Percentiles rank a stretch among this genome's conserved stretches.
Evolutionary conservation across 2,113 vertebrate genomes (phyloP).

Genomic region (Camelus dromedarius): DNA sequence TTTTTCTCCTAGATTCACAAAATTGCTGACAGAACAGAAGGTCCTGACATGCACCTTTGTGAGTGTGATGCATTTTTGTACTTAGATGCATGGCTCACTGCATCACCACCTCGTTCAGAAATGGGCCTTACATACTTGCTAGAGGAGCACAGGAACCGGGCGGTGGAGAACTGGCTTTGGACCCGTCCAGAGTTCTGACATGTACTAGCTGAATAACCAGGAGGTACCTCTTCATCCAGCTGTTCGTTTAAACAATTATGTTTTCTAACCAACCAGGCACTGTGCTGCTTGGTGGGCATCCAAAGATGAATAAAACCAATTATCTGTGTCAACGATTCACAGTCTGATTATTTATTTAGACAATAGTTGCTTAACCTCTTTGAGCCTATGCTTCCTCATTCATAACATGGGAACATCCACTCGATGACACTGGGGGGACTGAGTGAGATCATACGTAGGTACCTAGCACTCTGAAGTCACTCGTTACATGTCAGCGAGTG

Average conservation of each 20-base stretch:
- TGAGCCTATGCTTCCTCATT: neutral
- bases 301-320: constrained; percentile 33
- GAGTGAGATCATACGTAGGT: neutral
- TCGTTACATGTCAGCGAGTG: neutral
- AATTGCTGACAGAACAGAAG: neutral
- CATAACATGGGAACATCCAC: neutral
- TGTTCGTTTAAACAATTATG: constrained; percentile 41
- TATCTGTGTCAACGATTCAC: neutral
- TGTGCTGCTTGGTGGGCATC: neutral
- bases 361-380: neutral
- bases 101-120: neutral
- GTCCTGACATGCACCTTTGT: neutral
- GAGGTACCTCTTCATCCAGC: neutral
- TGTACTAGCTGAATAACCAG: neutral
- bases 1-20: neutral
- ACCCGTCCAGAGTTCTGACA: neutral
- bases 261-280: neutral
- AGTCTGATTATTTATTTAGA: constrained; percentile 5
- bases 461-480: neutral
- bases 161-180: neutral
- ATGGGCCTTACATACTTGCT: neutral
- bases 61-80: neutral
- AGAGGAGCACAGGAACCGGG: neutral
- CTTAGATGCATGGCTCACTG: neutral
- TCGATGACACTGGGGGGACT: neutral